These are phyloP conservation scores for Neocrepidodera transversa DNA, from an alignment of 2,888 invertebrate genomes.

Conservation along the genomic window DNA sequence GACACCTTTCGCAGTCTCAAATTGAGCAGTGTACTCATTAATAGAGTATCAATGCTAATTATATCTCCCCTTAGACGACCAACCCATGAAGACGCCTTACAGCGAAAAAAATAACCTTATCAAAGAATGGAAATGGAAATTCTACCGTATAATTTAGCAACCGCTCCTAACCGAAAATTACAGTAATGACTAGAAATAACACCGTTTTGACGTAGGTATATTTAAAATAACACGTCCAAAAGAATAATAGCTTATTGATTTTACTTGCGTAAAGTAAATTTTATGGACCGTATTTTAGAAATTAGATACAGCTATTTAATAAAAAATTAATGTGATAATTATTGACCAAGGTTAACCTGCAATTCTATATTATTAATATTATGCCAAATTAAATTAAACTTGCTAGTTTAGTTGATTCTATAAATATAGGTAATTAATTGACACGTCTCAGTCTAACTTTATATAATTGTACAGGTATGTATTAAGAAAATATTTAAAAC, in stretches of 20 bases:
- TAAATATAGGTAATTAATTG: not conserved
- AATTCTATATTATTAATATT: not conserved
- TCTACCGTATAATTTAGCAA: slow-evolving; percentile 1
- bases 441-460: not conserved
- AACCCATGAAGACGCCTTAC: too few species aligned
- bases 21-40: too few species aligned
- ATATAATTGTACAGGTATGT: not conserved
- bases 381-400: slow-evolving; percentile 1
- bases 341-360: not conserved
- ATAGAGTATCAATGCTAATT: too few species aligned
- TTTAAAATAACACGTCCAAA: not conserved
- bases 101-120: not conserved
- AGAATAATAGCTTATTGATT: not conserved
- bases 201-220: not conserved
- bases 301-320: not conserved
- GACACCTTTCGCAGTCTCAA: too few species aligned
- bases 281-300: not conserved
- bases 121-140: not conserved
- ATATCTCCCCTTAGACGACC: too few species aligned
- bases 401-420: not conserved
- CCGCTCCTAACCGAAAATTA: not conserved
- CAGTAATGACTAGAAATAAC: not conserved
- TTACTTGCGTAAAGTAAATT: not conserved
- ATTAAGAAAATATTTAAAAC: too few species aligned
- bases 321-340: not conserved